These are phyloP conservation scores for Chrysolina americana DNA, from an alignment of 2,888 invertebrate genomes.

Conservation along the genomic window DNA sequence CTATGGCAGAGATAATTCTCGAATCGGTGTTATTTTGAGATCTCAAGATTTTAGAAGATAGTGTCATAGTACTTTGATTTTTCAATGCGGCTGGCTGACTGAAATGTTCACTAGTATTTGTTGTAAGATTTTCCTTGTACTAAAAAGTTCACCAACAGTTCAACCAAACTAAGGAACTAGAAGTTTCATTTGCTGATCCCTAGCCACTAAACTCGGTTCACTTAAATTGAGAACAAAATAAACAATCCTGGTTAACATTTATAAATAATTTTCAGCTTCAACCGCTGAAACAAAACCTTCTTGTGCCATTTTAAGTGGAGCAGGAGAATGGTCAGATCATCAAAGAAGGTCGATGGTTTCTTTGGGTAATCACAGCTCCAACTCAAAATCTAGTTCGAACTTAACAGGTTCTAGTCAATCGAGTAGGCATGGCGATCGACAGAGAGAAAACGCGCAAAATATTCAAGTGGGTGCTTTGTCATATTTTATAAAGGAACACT, in stretches of 20 bases:
- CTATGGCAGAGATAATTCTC: too few relatives aligned
- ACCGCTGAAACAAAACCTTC: conserved; percentile 77
- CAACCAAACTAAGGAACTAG: too few relatives aligned
- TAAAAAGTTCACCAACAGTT: too few relatives aligned
- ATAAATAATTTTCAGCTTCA: conserved; percentile 66
- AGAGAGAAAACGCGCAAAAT: conserved; percentile 61
- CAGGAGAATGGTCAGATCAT: conserved; percentile 66
- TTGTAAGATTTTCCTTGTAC: too few relatives aligned
- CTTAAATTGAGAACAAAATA: neutral
- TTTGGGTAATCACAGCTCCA: conserved; percentile 80
- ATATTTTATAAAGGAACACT: neutral
- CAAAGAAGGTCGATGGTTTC: conserved; percentile 73
- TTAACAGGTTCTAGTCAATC: conserved; percentile 75
- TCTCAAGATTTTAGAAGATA: too few relatives aligned
- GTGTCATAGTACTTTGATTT: too few relatives aligned
- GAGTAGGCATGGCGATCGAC: conserved; percentile 67
- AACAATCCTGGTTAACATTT: neutral
- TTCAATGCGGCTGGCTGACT: too few relatives aligned
- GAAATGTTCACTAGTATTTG: too few relatives aligned
- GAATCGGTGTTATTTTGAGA: too few relatives aligned
- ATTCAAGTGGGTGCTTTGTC: conserved; percentile 55
- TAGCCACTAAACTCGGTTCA: too few relatives aligned
- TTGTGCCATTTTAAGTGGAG: conserved; percentile 70
- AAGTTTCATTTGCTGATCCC: too few relatives aligned
- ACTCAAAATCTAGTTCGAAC: conserved; percentile 86